Percentiles rank a stretch among this genome's conserved stretches.
Conservation (phyloP, 2,797 vertebrate species). For the Danio jaintianensis region DNA sequence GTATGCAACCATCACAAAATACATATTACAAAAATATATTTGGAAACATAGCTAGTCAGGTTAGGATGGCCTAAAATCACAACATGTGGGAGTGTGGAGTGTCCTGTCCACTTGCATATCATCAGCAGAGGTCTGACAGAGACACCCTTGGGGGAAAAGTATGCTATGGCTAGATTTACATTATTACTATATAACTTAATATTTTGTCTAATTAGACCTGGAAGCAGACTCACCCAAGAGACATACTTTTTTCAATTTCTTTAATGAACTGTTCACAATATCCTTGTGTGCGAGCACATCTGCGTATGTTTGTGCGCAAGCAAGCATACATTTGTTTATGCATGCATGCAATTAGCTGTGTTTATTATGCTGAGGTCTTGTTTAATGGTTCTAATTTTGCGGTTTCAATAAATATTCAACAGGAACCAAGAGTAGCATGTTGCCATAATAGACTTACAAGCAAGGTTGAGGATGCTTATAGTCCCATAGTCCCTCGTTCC, state of each 20-base stretch:
- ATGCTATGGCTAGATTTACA: not conserved
- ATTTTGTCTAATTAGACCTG: slow-evolving; percentile 31
- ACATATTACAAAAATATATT: no score
- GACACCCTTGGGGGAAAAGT: not conserved
- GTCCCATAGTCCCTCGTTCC: not conserved
- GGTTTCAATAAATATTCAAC: slow-evolving; percentile 32
- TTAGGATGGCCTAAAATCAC: slow-evolving; percentile 44
- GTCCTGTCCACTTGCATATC: slow-evolving; percentile 23
- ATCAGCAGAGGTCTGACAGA: slow-evolving; percentile 27
- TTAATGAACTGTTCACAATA: slow-evolving; percentile 64
- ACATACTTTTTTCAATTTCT: not conserved
- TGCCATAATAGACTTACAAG: slow-evolving; percentile 27
- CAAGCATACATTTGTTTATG: slow-evolving; percentile 23
- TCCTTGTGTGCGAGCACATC: slow-evolving; percentile 58
- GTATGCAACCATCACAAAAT: no score
- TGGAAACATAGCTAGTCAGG: slow-evolving; percentile 53
- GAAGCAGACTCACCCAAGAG: slow-evolving; percentile 8
- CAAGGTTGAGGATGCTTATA: slow-evolving; percentile 13
- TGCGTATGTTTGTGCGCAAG: slow-evolving; percentile 55
- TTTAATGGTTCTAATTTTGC: slow-evolving; percentile 36
- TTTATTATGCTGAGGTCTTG: slow-evolving; percentile 33
- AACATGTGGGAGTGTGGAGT: slow-evolving; percentile 14
- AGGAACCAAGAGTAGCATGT: slow-evolving; percentile 16
- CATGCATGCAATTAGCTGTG: slow-evolving; percentile 30
- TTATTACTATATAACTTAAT: slow-evolving; percentile 2